These are phyloP conservation scores for Orussus abietinus DNA, from an alignment of 1,140 invertebrate species.

Conservation along the genomic window DNA sequence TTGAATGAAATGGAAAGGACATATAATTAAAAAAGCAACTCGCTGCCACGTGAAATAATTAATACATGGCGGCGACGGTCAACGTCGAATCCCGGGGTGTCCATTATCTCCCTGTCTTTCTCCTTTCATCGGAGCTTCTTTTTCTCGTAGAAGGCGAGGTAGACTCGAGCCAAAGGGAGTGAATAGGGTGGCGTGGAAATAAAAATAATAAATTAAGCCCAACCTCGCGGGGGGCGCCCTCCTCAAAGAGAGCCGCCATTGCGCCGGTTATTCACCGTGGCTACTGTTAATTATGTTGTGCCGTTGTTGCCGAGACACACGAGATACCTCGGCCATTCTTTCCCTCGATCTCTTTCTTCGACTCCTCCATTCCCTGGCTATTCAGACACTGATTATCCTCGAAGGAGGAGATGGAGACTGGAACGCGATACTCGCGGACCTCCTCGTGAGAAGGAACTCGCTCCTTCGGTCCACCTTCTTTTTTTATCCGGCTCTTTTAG, in stretches of 20 bases:
- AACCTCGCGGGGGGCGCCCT: conserved; percentile 13
- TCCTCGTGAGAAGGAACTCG: too few relatives aligned
- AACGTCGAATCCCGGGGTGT: too few relatives aligned
- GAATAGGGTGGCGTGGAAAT: background rate
- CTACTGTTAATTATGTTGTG: conserved; percentile 32
- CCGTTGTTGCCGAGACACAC: conserved; percentile 14
- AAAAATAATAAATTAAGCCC: conserved; percentile 19
- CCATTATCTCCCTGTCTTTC: too few relatives aligned
- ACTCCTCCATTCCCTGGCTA: background rate
- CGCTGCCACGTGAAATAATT: too few relatives aligned
- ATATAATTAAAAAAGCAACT: too few relatives aligned
- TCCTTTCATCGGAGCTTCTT: too few relatives aligned
- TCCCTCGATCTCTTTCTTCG: conserved; percentile 1
- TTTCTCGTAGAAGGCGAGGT: background rate
- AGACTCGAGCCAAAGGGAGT: conserved; percentile 3
- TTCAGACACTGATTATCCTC: background rate
- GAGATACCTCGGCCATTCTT: conserved; percentile 19
- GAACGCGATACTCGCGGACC: too few relatives aligned
- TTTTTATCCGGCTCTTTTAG: too few relatives aligned
- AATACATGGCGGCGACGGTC: too few relatives aligned
- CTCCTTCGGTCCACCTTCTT: too few relatives aligned
- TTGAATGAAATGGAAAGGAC: too few relatives aligned
- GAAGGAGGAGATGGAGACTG: too few relatives aligned
- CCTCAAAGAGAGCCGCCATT: conserved; percentile 28
- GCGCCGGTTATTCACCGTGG: conserved; percentile 18